Conservation (phyloP, 2,113 vertebrate species). For the Phalacrocorax aristotelis region DNA sequence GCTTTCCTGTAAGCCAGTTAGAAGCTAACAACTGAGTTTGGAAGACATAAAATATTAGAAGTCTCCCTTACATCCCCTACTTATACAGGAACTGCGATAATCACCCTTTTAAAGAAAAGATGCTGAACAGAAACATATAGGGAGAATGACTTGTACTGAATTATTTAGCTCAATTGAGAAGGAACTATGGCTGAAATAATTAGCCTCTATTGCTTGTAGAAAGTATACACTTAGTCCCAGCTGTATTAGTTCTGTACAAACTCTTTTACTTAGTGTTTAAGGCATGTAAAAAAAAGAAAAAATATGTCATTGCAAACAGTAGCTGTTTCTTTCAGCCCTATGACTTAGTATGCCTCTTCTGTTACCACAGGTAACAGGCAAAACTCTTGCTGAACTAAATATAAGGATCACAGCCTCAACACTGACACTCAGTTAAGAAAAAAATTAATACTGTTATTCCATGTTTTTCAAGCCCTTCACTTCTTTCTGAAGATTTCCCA, state of each 20-base stretch:
- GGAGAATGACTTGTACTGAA: not conserved
- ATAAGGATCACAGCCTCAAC: not conserved
- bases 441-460: not conserved
- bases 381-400: not conserved
- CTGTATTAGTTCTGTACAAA: not conserved
- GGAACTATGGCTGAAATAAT: not conserved
- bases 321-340: not conserved
- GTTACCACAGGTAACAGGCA: not conserved
- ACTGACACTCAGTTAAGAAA: not conserved
- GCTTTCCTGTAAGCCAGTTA: not conserved
- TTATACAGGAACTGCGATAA: not conserved
- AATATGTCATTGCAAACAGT: not conserved
- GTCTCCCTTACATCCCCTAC: not conserved
- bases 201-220: not conserved
- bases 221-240: not conserved
- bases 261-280: not conserved
- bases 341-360: not conserved
- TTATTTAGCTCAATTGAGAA: not conserved
- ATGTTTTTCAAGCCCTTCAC: not conserved
- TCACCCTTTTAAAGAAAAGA: not conserved
- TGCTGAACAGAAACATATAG: not conserved
- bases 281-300: not conserved
- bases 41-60: not conserved
- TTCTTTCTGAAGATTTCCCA: not conserved
- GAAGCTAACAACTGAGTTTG: not conserved